Evolutionary conservation across 92 coral and sea anemone species (phyloP), one percentile per base, ranked within the genome.

Genomic region (Porites evermanni): DNA sequence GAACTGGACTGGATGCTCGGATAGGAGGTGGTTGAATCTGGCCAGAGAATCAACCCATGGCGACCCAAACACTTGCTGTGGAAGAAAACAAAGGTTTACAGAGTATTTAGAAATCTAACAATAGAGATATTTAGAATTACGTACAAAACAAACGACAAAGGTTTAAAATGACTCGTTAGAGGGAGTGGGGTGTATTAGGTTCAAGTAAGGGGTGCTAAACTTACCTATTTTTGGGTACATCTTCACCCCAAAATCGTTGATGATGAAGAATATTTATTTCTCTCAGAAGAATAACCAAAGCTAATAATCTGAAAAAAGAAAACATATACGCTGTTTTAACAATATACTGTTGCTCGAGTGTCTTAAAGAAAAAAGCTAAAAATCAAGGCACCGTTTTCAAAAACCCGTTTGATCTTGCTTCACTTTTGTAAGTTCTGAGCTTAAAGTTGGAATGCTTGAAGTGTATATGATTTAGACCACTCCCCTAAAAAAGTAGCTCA

Each of bases 1-100:
- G 96, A 64, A 72, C 99, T 95, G 61, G 94, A 90, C 56, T 86
- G 94, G 85, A 95, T 72, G 67, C 87, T 94, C 12, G 99, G 93
- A 81, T 86, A 96, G 59, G 99, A 91, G 11, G 91, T 87, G 13
- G 89, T 75, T 17, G 80, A 89, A 38, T 91, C 87, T 1, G 99
- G 98, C 98, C 98, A 94, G 47, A 96, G 67, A 13, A 96, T 77
- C 67, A 96, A 88, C 6, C 91, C 94, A 4, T 85, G 92, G 50
- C 89, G 92, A 67, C 84, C 95, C 81, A 94, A 87, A 29, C 67
- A 86, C 63, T 95, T 94, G 84, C 24, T 51, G 70, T 18, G 26
- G 65, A 72, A 14, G 11, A 59, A 44, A 12, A 32, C 7, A 2
- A n/a, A 63, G 16, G 10, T 29, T 12, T 6, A 18, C 20, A 54